Base-by-base conservation (phyloP, 2,888 invertebrate genomes). In the Cosmorhoe ocellata region DNA sequence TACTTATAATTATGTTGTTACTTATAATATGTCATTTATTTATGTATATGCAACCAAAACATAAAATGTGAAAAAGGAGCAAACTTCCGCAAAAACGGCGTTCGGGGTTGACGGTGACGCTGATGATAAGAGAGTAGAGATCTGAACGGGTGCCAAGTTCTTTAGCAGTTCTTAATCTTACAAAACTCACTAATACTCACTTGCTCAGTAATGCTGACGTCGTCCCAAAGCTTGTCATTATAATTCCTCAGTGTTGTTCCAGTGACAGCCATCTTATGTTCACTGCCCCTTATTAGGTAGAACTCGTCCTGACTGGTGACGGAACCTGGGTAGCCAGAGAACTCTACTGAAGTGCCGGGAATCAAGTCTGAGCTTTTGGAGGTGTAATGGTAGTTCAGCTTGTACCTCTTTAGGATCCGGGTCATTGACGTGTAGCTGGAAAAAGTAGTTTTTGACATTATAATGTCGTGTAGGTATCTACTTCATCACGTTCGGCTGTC, bases 301-400 rank as follows among this genome's bases (percentile, higher is more conserved):
- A 95, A 95, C 73, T 97, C 97, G 76, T 97, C 97, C 42, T 95
- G 94, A 26, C 96, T 96, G 30, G 94, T 94, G 28, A 97, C 74
- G 9, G 94, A 92, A 7, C 96, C 97, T 0, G 97, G 97, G 77
- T 96, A 97, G 0, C 97, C 95, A 0, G 96, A 94, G 84, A 97
- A 96, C 7, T 94, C 92, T 13, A 96, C 92, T 2, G 93, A 91
- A 31, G 90, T 89, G 0, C 95, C 95, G 0, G 95, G 93, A 13
- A 95, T 2, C 91, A 75, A 10, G 83, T 79, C 10, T 87, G 81
- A 37, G 85, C 81, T 36, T 74, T 83, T 83, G 1, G 91, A 84
- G 8, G 92, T 91, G 40, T 89, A 78, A 60, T 94, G 95, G 75
- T 93, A 96, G 54, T 93, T 93, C 42, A 98, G 93, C 67, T 94